These are phyloP conservation scores for Ptychadena robeensis DNA, from an alignment of 2,797 vertebrate species.

Conservation along the genomic window DNA sequence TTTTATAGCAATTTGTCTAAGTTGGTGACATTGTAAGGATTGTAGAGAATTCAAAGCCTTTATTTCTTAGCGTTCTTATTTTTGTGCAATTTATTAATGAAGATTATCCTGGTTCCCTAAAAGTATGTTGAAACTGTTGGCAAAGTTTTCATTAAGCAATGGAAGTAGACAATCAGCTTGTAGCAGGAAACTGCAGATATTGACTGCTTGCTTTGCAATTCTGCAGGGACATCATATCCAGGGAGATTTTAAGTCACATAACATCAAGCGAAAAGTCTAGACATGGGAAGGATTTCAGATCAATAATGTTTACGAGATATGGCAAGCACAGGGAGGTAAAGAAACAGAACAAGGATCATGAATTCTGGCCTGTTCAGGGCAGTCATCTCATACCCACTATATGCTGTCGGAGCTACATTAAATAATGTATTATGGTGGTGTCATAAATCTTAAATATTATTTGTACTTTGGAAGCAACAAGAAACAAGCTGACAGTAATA, in stretches of 20 bases:
- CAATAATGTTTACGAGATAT: constrained; percentile 57
- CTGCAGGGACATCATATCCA: constrained; percentile 32
- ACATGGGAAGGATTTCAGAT: constrained; percentile 52
- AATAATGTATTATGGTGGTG: background rate
- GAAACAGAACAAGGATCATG: constrained; percentile 6
- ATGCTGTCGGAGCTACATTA: background rate
- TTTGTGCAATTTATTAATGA: no score
- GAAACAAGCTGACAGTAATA: background rate
- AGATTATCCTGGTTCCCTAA: background rate
- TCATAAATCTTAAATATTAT: background rate
- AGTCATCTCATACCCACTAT: background rate
- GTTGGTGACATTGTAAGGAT: no score
- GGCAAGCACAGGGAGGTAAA: constrained; percentile 7
- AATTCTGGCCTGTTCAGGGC: constrained; percentile 1
- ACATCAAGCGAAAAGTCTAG: constrained; percentile 49
- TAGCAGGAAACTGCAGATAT: background rate
- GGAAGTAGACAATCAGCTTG: constrained; percentile 7
- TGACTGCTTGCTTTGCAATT: constrained; percentile 45
- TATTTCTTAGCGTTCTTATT: no score
- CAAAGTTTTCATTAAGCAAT: constrained; percentile 8
- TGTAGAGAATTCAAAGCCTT: no score
- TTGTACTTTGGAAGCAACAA: background rate
- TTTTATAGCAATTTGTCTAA: no score
- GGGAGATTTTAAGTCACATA: constrained; percentile 50
- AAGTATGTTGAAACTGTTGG: background rate